phyloP scores from a whole-genome alignment of 1,140 invertebrate genomes.

The Drosophila jambulina region DNA sequence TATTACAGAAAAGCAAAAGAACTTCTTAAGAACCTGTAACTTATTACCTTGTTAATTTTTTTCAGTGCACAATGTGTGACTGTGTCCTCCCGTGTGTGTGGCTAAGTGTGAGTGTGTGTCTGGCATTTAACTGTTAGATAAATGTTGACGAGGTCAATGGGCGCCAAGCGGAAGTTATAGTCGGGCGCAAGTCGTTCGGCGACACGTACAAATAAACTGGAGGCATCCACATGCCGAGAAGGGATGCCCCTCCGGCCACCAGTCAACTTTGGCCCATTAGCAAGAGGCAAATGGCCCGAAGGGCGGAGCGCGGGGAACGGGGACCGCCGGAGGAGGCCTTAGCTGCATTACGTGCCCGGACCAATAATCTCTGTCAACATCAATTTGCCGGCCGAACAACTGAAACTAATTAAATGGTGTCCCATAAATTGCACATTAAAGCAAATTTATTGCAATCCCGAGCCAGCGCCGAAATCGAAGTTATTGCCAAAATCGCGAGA shows the following conservation, averaged over 20 bases:
- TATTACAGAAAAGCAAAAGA: too few relatives aligned
- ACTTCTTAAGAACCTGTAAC: too few relatives aligned
- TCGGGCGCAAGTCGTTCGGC: conserved; percentile 56
- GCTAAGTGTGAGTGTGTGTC: conserved; percentile 37
- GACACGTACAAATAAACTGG: conserved; percentile 80
- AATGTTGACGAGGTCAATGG: conserved; percentile 83
- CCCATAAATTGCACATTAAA: conserved; percentile 85
- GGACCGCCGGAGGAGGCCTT: conserved; percentile 16
- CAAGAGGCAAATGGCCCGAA: conserved; percentile 23
- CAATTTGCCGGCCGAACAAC: conserved; percentile 73
- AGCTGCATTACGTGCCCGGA: conserved; percentile 74
- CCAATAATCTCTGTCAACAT: conserved; percentile 84
- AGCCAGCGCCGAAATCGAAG: conserved; percentile 66
- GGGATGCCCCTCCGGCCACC: conserved; percentile 28
- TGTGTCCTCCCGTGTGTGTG: conserved; percentile 15
- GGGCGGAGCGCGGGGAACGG: not conserved
- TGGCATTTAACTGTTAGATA: conserved; percentile 80
- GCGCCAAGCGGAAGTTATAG: conserved; percentile 79
- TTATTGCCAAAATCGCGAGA: conserved; percentile 81
- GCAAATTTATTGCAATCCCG: conserved; percentile 82
- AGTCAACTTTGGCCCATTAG: conserved; percentile 73
- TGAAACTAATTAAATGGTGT: conserved; percentile 85
- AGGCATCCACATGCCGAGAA: conserved; percentile 8
- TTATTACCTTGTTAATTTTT: not conserved
- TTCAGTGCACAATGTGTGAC: conserved; percentile 9